Conservation (phyloP, 1,140 invertebrate genomes). For the Bombus consobrinus region DNA sequence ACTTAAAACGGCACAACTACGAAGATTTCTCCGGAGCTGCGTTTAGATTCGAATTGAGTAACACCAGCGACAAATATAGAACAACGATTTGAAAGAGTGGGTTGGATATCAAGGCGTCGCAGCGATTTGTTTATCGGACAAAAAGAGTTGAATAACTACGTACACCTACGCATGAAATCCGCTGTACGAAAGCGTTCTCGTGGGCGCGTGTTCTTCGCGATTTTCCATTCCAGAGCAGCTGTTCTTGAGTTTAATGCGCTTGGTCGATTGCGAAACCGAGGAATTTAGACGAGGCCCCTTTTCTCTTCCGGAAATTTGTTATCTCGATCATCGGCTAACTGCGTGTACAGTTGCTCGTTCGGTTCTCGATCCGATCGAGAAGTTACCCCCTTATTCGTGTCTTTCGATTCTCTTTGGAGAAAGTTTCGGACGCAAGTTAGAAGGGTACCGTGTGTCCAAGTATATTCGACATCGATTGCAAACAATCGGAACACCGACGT, state of each 20-base stretch:
- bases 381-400: background rate
- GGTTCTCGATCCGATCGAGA: slow-evolving; percentile 8
- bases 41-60: background rate
- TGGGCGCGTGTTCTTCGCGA: background rate
- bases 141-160: background rate
- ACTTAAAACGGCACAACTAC: too few species aligned
- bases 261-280: slow-evolving; percentile 45
- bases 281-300: slow-evolving; percentile 7
- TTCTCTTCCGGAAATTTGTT: slow-evolving; percentile 51
- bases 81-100: background rate
- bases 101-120: background rate
- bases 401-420: background rate
- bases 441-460: background rate
- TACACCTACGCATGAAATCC: background rate
- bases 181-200: background rate
- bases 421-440: background rate
- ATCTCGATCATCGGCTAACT: background rate
- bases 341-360: background rate
- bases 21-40: background rate
- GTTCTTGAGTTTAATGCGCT: background rate
- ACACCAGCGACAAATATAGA: background rate
- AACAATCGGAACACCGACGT: slow-evolving; percentile 6
- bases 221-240: slow-evolving; percentile 35
- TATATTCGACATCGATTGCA: background rate
- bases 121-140: background rate